phyloP scores from a whole-genome alignment of 2,797 vertebrate species.

The Melanotaenia trifasciata region DNA sequence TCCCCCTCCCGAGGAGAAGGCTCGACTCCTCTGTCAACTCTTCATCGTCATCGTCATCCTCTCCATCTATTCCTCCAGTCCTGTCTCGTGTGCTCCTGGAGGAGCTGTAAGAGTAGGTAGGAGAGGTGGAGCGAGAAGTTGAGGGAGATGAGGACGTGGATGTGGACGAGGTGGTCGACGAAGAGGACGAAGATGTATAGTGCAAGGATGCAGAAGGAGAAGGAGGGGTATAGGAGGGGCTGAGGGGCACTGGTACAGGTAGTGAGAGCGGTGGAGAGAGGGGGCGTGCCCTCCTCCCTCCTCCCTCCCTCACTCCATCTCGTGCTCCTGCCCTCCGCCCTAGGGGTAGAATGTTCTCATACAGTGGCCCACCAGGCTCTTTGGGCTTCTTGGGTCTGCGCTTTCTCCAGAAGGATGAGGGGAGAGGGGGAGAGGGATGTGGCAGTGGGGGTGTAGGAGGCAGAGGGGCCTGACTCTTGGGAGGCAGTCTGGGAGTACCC shows the following conservation, averaged over 20 bases:
- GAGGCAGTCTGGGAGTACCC: constrained; percentile 84
- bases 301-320: constrained; percentile 79
- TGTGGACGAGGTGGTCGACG: constrained; percentile 82
- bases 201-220: constrained; percentile 85
- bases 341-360: constrained; percentile 86
- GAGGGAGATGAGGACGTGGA: constrained; percentile 81
- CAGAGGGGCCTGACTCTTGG: constrained; percentile 86
- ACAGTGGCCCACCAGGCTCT: constrained; percentile 87
- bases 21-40: constrained; percentile 87
- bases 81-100: constrained; percentile 83
- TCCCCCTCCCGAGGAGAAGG: constrained; percentile 83
- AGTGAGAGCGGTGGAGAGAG: constrained; percentile 85
- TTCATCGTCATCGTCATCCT: constrained; percentile 85
- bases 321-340: constrained; percentile 82
- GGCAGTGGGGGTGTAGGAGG: constrained; percentile 89
- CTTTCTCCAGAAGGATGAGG: constrained; percentile 89
- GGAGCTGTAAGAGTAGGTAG: constrained; percentile 83
- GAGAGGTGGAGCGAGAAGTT: constrained; percentile 83
- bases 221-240: constrained; percentile 83
- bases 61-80: constrained; percentile 79
- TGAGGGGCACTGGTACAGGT: constrained; percentile 83
- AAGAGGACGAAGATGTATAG: constrained; percentile 82
- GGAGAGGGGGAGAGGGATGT: constrained; percentile 91
- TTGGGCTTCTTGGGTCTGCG: constrained; percentile 90
- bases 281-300: constrained; percentile 81